phyloP scores from a whole-genome alignment of 2,113 vertebrate genomes.

The Oostethus manadensis region DNA sequence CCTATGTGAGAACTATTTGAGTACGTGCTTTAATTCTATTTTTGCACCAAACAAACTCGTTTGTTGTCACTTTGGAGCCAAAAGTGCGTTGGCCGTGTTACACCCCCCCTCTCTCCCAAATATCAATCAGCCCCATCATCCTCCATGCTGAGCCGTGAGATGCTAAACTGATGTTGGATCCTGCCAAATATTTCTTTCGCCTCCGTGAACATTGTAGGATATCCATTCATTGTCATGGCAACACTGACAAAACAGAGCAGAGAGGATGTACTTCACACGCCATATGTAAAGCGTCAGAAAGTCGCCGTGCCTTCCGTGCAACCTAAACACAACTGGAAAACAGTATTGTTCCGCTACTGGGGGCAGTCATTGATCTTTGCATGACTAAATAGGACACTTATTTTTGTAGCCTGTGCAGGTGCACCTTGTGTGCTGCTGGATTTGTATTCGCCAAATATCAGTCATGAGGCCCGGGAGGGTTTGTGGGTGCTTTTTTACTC shows the following conservation, averaged over 20 bases:
- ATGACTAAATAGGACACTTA: conserved; percentile 64
- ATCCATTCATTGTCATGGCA: conserved; percentile 42
- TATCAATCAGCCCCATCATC: conserved; percentile 17
- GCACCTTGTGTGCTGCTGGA: conserved; percentile 47
- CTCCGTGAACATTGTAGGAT: conserved; percentile 24
- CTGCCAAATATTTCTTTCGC: conserved; percentile 23
- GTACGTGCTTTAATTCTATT: neutral
- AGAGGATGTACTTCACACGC: conserved; percentile 31
- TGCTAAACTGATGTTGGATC: conserved; percentile 7
- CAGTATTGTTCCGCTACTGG: conserved; percentile 11
- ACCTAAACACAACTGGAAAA: conserved; percentile 1
- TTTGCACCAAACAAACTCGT: neutral
- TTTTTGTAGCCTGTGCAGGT: conserved; percentile 63
- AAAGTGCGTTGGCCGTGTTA: neutral
- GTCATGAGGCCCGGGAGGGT: conserved; percentile 36
- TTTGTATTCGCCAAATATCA: conserved; percentile 51
- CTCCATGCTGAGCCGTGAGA: conserved; percentile 6
- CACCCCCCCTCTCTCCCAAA: conserved; percentile 2
- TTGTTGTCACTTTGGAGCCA: neutral
- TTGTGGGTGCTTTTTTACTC: conserved; percentile 33
- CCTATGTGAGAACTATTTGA: neutral
- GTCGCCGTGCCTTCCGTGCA: neutral
- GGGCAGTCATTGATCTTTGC: conserved; percentile 59
- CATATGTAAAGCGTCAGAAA: conserved; percentile 8
- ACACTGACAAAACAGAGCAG: conserved; percentile 23